Conservation (phyloP, 2,113 vertebrate species). For the Isurus oxyrinchus region DNA sequence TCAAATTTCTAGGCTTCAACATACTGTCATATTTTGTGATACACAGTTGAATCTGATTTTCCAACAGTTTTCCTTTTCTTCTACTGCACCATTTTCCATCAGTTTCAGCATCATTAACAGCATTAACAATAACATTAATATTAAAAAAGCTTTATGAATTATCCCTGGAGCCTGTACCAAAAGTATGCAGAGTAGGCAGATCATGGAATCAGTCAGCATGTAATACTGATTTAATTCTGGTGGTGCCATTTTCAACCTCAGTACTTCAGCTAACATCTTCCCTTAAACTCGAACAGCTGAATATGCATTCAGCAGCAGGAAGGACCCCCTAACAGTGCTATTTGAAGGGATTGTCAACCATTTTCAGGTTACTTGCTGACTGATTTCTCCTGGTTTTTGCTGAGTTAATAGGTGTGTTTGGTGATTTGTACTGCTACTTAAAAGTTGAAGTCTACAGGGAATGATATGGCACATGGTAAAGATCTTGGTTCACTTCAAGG, state of each 20-base stretch:
- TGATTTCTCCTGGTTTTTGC: not conserved
- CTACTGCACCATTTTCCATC: not conserved
- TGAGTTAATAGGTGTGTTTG: not conserved
- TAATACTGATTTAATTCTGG: not conserved
- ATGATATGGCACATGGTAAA: not conserved
- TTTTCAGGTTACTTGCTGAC: not conserved
- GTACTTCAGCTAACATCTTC: not conserved
- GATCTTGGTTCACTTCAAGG: not conserved
- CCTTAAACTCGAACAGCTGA: not conserved
- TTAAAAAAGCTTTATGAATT: not conserved
- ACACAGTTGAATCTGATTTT: not conserved
- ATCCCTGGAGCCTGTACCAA: not conserved
- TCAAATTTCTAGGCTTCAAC: not conserved
- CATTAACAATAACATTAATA: not conserved
- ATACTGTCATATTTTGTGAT: not conserved
- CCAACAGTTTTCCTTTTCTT: not conserved
- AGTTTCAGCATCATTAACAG: not conserved
- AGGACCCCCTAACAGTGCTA: not conserved
- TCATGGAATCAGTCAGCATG: not conserved
- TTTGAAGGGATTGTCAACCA: not conserved
- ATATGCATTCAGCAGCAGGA: not conserved
- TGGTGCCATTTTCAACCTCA: not conserved
- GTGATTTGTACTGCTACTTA: not conserved
- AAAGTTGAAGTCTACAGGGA: not conserved
- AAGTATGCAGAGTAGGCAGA: not conserved